Percentiles rank a stretch among this genome's conserved stretches.
Evolutionary conservation across 64 coral and sea anemone species (phyloP).

Genomic region (Stichodactyla mertensii): DNA sequence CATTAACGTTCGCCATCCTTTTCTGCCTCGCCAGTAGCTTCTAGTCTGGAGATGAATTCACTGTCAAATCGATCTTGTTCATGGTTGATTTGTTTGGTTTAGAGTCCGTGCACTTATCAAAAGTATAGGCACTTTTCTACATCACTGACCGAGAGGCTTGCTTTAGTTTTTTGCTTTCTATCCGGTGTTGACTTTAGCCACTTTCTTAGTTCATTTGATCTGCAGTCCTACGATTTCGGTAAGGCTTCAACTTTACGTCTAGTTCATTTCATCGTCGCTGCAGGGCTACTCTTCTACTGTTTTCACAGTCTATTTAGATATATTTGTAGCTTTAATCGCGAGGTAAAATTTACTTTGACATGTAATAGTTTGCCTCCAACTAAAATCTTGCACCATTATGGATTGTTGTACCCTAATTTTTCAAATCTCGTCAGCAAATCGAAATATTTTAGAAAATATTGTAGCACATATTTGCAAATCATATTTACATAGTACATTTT

Average conservation of each 20-base stretch:
- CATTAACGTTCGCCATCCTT: neutral
- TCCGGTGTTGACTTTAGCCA: neutral
- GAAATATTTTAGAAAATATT: neutral
- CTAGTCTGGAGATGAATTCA: neutral
- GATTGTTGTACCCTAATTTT: neutral
- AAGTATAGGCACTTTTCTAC: slow-evolving; percentile 11
- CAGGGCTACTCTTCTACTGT: neutral
- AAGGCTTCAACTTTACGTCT: neutral
- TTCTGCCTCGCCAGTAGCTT: neutral
- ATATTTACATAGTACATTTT: neutral
- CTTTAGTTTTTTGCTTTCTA: neutral
- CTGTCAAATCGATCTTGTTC: neutral
- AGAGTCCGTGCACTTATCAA: neutral
- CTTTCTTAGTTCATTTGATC: neutral
- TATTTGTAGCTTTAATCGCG: neutral
- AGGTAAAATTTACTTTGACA: neutral
- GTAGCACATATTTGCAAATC: neutral
- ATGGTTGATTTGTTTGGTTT: neutral
- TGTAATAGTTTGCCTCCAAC: neutral
- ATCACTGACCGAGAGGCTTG: neutral
- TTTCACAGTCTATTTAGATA: neutral
- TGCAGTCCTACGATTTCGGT: neutral
- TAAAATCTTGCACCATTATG: neutral
- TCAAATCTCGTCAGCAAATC: neutral
- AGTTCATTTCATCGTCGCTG: neutral